These are phyloP conservation scores for Pristionchus japonicus DNA, from an alignment of 2,888 invertebrate species.

Conservation along the genomic window DNA sequence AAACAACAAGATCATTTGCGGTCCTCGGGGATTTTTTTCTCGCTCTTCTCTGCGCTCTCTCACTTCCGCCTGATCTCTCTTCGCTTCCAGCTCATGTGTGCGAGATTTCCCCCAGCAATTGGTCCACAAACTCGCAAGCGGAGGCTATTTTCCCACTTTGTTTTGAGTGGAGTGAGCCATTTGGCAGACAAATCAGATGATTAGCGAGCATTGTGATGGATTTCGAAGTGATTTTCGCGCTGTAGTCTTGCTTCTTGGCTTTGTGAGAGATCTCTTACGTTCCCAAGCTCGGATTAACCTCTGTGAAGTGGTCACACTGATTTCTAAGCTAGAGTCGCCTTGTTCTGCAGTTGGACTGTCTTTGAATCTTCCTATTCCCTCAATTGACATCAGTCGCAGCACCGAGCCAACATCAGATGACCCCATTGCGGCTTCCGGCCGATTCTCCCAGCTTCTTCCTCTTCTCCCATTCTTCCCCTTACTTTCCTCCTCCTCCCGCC, in stretches of 20 bases:
- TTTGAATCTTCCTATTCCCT: too few species aligned
- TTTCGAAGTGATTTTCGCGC: background rate
- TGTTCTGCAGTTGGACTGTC: too few species aligned
- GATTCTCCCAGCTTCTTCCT: background rate
- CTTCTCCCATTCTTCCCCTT: background rate
- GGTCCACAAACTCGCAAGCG: background rate
- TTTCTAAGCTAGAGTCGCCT: too few species aligned
- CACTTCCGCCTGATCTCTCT: background rate
- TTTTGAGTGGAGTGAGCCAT: background rate
- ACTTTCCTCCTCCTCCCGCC: background rate
- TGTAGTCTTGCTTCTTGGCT: too few species aligned
- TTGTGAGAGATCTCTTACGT: too few species aligned
- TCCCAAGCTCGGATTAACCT: too few species aligned
- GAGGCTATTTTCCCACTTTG: conserved; percentile 29
- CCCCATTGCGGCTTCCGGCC: background rate
- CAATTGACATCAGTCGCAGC: background rate
- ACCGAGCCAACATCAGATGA: conserved; percentile 8
- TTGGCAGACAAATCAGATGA: background rate
- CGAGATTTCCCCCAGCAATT: conserved; percentile 14
- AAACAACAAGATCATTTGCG: conserved; percentile 19
- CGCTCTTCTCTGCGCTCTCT: background rate
- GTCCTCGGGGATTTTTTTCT: conserved; percentile 3
- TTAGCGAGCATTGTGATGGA: background rate
- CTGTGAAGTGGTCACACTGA: too few species aligned
- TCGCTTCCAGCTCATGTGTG: background rate